These are phyloP conservation scores for Rambutsinella grinnellia DNA, from an alignment of 2,888 invertebrate genomes.

Conservation along the genomic window DNA sequence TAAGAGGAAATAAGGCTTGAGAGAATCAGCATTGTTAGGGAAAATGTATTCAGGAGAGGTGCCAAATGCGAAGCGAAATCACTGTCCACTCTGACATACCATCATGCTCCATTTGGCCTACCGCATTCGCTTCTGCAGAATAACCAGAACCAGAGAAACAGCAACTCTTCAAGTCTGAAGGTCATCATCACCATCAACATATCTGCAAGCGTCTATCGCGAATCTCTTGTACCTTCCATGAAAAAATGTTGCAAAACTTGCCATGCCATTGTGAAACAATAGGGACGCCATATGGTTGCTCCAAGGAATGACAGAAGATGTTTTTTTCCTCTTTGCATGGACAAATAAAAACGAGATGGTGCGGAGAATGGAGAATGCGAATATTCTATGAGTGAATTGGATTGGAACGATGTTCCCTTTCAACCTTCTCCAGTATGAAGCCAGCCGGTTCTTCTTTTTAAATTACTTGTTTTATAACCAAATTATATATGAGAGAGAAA, in stretches of 20 bases:
- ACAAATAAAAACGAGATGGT: too few species aligned
- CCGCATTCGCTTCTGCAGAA: slow-evolving; percentile 38
- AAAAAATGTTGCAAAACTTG: not conserved
- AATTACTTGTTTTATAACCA: too few species aligned
- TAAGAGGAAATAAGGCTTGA: not conserved
- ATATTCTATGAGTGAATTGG: too few species aligned
- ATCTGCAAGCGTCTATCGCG: too few species aligned
- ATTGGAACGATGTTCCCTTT: too few species aligned
- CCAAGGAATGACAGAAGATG: not conserved
- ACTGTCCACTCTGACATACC: slow-evolving; percentile 26
- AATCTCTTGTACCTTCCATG: not conserved
- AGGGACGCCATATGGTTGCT: not conserved
- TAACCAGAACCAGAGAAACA: slow-evolving; percentile 5
- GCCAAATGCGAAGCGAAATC: slow-evolving; percentile 45
- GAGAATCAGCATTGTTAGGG: not conserved
- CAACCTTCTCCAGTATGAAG: too few species aligned
- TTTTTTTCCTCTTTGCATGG: too few species aligned
- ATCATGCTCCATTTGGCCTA: slow-evolving; percentile 39
- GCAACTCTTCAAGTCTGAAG: slow-evolving; percentile 37
- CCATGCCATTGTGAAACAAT: not conserved
- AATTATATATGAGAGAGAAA: too few species aligned
- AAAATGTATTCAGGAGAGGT: slow-evolving; percentile 12
- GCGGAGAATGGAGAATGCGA: too few species aligned
- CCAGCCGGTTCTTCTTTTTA: too few species aligned
- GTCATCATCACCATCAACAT: slow-evolving; percentile 32